Evolutionary conservation across 2,113 vertebrate genomes (phyloP).

Genomic region (Myrmophylax atrothorax): DNA sequence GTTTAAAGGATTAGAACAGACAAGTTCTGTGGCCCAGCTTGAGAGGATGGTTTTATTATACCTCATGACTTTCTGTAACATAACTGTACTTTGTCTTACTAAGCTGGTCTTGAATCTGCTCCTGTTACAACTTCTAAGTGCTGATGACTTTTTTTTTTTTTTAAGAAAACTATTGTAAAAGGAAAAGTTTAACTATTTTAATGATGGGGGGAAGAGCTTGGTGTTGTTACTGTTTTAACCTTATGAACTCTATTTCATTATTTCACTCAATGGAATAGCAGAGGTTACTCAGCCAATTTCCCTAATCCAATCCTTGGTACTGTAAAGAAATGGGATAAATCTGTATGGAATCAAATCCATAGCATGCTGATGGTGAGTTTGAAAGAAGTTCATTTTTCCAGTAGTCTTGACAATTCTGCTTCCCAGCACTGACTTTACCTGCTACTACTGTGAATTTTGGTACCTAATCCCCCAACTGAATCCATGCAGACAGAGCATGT

Average conservation of each 20-base stretch:
- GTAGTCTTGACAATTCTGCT: slow-evolving; percentile 26
- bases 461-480: slow-evolving; percentile 32
- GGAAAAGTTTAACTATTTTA: slow-evolving; percentile 38
- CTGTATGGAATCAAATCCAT: neutral
- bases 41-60: slow-evolving; percentile 66
- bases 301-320: slow-evolving; percentile 18
- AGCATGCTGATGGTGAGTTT: slow-evolving; percentile 40
- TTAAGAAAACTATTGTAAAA: slow-evolving; percentile 42
- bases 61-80: slow-evolving; percentile 58
- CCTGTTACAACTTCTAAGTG: slow-evolving; percentile 41
- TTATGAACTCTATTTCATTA: slow-evolving; percentile 1
- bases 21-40: slow-evolving; percentile 24
- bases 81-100: slow-evolving; percentile 54
- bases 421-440: slow-evolving; percentile 62
- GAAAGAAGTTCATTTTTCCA: slow-evolving; percentile 33
- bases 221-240: slow-evolving; percentile 23
- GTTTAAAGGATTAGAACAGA: slow-evolving; percentile 18
- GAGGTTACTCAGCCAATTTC: neutral
- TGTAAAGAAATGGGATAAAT: slow-evolving; percentile 26
- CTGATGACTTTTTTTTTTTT: slow-evolving; percentile 42
- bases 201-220: neutral
- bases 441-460: slow-evolving; percentile 76
- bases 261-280: slow-evolving; percentile 19
- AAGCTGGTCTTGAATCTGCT: slow-evolving; percentile 65
- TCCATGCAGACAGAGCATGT: slow-evolving; percentile 30